These are phyloP conservation scores for Bursaphelenchus mucronatus DNA, from an alignment of 1,140 invertebrate genomes.

Conservation along the genomic window DNA sequence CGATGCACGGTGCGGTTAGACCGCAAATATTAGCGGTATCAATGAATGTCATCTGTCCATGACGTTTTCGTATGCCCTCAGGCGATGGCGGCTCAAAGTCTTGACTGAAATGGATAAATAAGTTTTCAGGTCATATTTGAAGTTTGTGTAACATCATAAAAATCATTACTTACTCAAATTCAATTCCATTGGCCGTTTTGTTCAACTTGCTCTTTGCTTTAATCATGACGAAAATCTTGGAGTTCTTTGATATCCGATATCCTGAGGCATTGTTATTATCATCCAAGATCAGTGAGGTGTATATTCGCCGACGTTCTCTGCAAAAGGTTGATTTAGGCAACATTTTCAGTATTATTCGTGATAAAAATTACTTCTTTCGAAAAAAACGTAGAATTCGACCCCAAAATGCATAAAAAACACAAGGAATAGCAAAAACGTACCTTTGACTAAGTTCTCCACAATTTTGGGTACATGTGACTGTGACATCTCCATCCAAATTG, in stretches of 20 bases:
- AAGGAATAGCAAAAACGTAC: background rate
- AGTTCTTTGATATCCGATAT: background rate
- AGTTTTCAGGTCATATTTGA: too few species aligned
- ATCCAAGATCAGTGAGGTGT: background rate
- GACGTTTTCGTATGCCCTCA: too few species aligned
- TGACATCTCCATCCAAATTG: background rate
- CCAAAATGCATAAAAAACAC: background rate
- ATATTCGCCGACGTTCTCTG: slow-evolving; percentile 7
- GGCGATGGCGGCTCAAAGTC: too few species aligned
- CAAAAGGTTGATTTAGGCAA: background rate
- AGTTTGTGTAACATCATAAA: too few species aligned
- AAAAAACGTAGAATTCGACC: background rate
- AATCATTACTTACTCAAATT: slow-evolving; percentile 14
- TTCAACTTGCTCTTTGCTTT: slow-evolving; percentile 3
- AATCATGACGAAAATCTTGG: slow-evolving; percentile 8
- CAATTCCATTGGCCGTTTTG: slow-evolving; percentile 3
- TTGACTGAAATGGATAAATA: too few species aligned
- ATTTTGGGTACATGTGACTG: background rate
- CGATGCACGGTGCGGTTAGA: too few species aligned
- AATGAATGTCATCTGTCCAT: too few species aligned
- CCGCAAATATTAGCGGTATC: too few species aligned
- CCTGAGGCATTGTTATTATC: background rate
- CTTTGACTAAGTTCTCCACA: background rate
- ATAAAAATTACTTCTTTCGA: background rate
- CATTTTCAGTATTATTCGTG: too few species aligned